Evolutionary conservation across 2,888 invertebrate species (phyloP).

Genomic region (Cinara cedri): DNA sequence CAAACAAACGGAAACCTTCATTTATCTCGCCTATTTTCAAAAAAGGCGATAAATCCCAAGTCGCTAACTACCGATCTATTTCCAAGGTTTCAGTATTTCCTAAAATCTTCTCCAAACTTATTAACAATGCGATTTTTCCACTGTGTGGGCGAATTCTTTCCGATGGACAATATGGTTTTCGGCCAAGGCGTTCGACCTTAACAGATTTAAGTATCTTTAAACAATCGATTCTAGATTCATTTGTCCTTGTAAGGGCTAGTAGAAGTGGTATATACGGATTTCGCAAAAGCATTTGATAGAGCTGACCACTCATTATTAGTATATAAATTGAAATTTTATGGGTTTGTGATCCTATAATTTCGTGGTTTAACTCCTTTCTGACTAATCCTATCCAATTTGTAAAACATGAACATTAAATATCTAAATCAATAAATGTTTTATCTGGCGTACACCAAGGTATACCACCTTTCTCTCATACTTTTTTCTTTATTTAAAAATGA

Average conservation of each 20-base stretch:
- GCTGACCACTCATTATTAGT: neutral
- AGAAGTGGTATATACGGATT: neutral
- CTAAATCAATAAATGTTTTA: slow-evolving; percentile 5
- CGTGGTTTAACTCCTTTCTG: neutral
- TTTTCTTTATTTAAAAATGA: neutral
- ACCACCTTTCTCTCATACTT: neutral
- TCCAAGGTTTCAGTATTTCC: neutral
- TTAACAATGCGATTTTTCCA: too few relatives aligned
- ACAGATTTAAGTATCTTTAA: neutral
- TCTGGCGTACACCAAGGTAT: neutral
- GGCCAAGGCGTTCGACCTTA: too few relatives aligned
- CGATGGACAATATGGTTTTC: too few relatives aligned
- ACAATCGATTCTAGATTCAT: too few relatives aligned
- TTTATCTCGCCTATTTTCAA: neutral
- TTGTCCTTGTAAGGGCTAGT: neutral
- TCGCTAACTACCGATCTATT: neutral
- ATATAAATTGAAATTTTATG: too few relatives aligned
- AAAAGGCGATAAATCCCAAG: slow-evolving; percentile 6
- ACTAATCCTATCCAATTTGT: slow-evolving; percentile 1
- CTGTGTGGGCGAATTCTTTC: too few relatives aligned
- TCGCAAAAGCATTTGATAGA: neutral
- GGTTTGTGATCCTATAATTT: neutral
- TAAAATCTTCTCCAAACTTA: neutral
- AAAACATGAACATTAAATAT: neutral
- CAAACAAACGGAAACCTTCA: neutral